These are phyloP conservation scores for Melanotaenia boesemani DNA, from an alignment of 2,797 vertebrate species.

Conservation along the genomic window DNA sequence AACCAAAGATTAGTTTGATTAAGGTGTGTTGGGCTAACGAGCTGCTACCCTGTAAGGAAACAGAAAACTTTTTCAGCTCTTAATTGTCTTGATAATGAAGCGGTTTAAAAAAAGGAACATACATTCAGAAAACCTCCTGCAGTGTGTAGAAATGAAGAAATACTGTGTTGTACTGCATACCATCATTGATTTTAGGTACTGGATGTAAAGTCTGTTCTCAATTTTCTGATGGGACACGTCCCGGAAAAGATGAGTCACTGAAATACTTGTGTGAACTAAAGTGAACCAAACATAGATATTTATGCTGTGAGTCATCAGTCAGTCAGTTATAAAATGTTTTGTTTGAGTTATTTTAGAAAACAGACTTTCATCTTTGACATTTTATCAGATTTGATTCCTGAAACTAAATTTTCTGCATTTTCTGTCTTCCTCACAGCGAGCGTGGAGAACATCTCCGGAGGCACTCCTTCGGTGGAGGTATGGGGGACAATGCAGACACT, in stretches of 20 bases:
- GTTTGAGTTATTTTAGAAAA: no score
- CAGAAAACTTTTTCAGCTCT: no score
- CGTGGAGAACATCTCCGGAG: conserved; percentile 83
- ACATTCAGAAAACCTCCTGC: not conserved
- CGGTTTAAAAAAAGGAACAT: no score
- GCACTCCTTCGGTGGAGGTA: conserved; percentile 68
- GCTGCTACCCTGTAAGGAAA: no score
- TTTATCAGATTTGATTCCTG: conserved; percentile 5
- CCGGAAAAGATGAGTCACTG: conserved; percentile 75
- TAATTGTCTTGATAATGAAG: no score
- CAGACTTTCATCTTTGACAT: not conserved
- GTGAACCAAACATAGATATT: conserved; percentile 62
- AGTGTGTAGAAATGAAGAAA: not conserved
- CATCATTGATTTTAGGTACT: conserved; percentile 39
- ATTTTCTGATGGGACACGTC: conserved; percentile 56
- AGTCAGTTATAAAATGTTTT: conserved; percentile 35
- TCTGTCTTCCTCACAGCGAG: conserved; percentile 64
- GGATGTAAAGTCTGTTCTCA: conserved; percentile 65
- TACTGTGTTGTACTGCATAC: not conserved
- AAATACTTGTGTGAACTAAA: conserved; percentile 45
- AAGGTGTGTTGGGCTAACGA: no score
- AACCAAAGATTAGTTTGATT: no score
- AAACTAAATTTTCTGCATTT: conserved; percentile 31
- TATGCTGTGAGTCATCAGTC: conserved; percentile 67
- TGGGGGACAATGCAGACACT: conserved; percentile 81